A percentile compares a stretch with the other conserved stretches of the same genome.
Evolutionary conservation across 2,888 invertebrate genomes (phyloP).

Genomic region (Cyclophora albipunctata): DNA sequence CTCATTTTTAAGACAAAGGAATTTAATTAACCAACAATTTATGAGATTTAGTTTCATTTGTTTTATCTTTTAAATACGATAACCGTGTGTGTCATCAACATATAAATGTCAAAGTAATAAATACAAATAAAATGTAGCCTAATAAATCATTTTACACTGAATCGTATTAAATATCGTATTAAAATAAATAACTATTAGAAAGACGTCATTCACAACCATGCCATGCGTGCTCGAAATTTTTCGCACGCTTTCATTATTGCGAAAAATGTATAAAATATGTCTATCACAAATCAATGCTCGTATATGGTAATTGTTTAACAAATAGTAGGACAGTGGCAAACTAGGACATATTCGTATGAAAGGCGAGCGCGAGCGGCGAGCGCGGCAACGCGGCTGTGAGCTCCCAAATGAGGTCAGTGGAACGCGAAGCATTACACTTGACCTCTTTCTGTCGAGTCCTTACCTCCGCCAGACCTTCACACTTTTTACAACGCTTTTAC

Average conservation of each 20-base stretch:
- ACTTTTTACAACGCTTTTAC: constrained; percentile 72
- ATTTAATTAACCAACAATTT: constrained; percentile 2
- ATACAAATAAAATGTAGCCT: too few relatives aligned
- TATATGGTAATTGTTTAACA: constrained; percentile 12
- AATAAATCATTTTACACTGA: too few relatives aligned
- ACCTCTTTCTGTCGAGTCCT: constrained; percentile 73
- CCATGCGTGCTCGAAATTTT: too few relatives aligned
- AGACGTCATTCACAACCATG: too few relatives aligned
- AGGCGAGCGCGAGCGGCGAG: constrained; percentile 44
- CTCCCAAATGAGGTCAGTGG: constrained; percentile 71
- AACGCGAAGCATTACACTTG: constrained; percentile 73
- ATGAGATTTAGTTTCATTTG: background rate
- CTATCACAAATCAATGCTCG: background rate
- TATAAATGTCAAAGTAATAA: too few relatives aligned
- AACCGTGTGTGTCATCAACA: too few relatives aligned
- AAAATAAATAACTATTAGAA: too few relatives aligned
- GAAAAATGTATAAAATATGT: too few relatives aligned
- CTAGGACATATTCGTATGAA: constrained; percentile 60
- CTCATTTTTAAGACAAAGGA: constrained; percentile 6
- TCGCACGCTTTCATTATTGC: too few relatives aligned
- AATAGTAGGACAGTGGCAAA: constrained; percentile 43
- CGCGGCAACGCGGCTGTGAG: constrained; percentile 36
- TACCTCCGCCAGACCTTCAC: constrained; percentile 74
- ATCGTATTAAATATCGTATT: too few relatives aligned
- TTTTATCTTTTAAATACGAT: too few relatives aligned